Evolutionary conservation across 2,888 invertebrate genomes (phyloP).

Genomic region (Nemurella pictetii): DNA sequence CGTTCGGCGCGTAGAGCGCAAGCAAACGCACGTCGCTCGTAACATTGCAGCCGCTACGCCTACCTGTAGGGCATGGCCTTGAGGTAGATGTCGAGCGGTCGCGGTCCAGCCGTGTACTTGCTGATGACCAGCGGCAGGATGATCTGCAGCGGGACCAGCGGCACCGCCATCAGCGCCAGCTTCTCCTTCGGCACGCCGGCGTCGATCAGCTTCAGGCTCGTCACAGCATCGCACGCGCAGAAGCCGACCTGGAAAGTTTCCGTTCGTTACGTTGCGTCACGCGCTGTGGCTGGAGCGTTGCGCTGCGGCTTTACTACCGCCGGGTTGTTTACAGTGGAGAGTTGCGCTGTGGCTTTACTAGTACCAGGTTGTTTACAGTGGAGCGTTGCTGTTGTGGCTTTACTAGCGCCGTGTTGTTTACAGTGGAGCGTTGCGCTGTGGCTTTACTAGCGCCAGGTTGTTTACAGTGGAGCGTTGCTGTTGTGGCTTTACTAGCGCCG

Average conservation of each 20-base stretch:
- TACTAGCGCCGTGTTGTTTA: too few relatives aligned
- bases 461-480: too few relatives aligned
- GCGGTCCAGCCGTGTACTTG: slow-evolving; percentile 82
- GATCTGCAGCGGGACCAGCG: slow-evolving; percentile 92
- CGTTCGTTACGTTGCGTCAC: neutral
- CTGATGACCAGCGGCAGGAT: slow-evolving; percentile 85
- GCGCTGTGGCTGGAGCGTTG: neutral
- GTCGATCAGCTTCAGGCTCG: slow-evolving; percentile 92
- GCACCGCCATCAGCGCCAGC: slow-evolving; percentile 88
- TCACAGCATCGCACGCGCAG: slow-evolving; percentile 93
- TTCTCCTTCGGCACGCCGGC: slow-evolving; percentile 95
- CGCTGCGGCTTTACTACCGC: too few relatives aligned
- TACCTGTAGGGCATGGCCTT: slow-evolving; percentile 82
- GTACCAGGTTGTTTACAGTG: too few relatives aligned
- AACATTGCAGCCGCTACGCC: slow-evolving; percentile 16
- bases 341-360: too few relatives aligned
- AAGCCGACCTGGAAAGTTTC: slow-evolving; percentile 77
- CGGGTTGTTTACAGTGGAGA: too few relatives aligned
- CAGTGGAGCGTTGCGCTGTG: too few relatives aligned
- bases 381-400: too few relatives aligned
- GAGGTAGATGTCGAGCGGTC: slow-evolving; percentile 85
- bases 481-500: too few relatives aligned
- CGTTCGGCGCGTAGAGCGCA: too few relatives aligned
- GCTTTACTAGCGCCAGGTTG: too few relatives aligned
- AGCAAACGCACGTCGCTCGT: neutral